Conservation (phyloP, 1,140 invertebrate species). For the Sweltsa coloradensis region DNA sequence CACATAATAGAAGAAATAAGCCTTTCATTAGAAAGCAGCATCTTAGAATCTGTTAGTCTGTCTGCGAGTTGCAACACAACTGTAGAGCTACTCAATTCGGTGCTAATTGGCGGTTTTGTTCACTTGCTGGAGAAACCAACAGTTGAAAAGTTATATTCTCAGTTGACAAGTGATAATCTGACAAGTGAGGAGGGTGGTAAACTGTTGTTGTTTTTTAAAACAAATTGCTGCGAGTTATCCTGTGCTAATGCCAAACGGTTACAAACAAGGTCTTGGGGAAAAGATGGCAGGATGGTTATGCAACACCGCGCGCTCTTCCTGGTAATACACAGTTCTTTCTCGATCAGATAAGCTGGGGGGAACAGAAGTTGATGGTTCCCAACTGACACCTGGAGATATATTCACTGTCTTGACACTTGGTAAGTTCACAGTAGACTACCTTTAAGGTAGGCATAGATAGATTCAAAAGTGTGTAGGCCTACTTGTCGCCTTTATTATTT, state of each 20-base stretch:
- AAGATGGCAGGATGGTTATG: not conserved
- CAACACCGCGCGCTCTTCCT: not conserved
- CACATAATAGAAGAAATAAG: slow-evolving; percentile 15
- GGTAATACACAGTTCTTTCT: not conserved
- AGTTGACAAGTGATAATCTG: not conserved
- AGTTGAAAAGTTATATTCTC: slow-evolving; percentile 9
- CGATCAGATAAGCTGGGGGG: not conserved
- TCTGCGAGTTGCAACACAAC: not conserved
- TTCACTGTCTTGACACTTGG: not conserved
- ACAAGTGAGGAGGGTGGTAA: not conserved
- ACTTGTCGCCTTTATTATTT: too few species aligned
- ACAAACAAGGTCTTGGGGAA: not conserved
- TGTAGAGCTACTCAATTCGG: slow-evolving; percentile 4
- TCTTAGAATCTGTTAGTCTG: slow-evolving; percentile 9
- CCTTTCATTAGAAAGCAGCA: slow-evolving; percentile 6
- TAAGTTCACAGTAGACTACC: not conserved
- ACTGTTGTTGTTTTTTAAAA: not conserved
- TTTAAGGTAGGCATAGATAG: not conserved
- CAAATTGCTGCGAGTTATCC: not conserved
- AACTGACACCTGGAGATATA: not conserved
- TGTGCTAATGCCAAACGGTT: not conserved
- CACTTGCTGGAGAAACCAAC: not conserved
- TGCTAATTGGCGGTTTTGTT: slow-evolving; percentile 7
- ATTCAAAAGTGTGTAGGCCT: too few species aligned
- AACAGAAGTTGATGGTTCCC: not conserved